phyloP scores from a whole-genome alignment of 1,140 invertebrate species.

The Drosophila takahashii region DNA sequence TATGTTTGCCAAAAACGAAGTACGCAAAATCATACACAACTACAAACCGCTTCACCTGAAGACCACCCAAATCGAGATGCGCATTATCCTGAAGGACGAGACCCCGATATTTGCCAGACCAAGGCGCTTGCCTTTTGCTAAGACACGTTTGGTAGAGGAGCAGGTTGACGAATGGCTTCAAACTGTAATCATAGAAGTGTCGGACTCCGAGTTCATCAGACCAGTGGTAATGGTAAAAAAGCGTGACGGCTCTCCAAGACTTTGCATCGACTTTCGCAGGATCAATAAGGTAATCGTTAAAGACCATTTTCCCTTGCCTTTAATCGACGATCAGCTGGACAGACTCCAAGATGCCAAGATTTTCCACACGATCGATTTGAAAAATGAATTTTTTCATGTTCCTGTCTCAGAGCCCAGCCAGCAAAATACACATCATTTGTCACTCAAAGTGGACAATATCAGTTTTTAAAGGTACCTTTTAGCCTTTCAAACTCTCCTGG shows the following conservation, averaged over 20 bases:
- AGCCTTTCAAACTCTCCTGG: background rate
- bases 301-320: background rate
- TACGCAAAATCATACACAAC: too few relatives aligned
- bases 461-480: conserved; percentile 7
- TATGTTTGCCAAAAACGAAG: too few relatives aligned
- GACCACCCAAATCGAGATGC: too few relatives aligned
- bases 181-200: background rate
- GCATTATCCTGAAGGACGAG: too few relatives aligned
- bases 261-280: too few relatives aligned
- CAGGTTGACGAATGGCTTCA: too few relatives aligned
- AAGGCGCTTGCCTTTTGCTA: too few relatives aligned
- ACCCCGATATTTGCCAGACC: too few relatives aligned
- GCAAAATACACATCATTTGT: conserved; percentile 20
- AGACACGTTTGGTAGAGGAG: too few relatives aligned
- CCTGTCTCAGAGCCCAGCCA: conserved; percentile 1
- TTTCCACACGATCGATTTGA: background rate
- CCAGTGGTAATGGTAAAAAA: background rate
- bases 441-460: conserved; percentile 14
- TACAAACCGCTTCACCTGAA: too few relatives aligned
- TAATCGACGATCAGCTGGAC: background rate
- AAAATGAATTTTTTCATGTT: conserved; percentile 12
- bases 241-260: too few relatives aligned
- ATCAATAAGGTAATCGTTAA: background rate
- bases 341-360: background rate
- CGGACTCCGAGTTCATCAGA: background rate